phyloP scores from a whole-genome alignment of 2,888 invertebrate species.

The Boloria selene region DNA sequence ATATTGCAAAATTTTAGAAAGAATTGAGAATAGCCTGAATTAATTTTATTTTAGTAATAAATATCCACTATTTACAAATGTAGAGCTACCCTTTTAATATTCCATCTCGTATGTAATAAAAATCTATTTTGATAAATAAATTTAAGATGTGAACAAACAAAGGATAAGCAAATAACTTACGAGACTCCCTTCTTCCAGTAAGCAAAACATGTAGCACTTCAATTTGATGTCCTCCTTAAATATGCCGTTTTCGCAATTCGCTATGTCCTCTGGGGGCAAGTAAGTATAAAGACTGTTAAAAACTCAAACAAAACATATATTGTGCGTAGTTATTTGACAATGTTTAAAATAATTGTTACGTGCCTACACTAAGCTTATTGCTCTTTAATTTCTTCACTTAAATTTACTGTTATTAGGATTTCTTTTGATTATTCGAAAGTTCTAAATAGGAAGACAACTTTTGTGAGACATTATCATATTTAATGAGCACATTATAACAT shows the following conservation, averaged over 20 bases:
- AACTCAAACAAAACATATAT: constrained; percentile 25
- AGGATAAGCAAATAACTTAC: constrained; percentile 68
- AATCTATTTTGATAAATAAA: constrained; percentile 26
- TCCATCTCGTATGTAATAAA: constrained; percentile 33
- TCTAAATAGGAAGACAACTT: too few relatives aligned
- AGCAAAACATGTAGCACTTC: constrained; percentile 82
- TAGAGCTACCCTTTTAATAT: not conserved
- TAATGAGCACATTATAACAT: too few relatives aligned
- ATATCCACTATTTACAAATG: too few relatives aligned
- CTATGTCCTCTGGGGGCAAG: constrained; percentile 78
- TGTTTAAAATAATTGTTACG: not conserved
- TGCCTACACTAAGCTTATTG: too few relatives aligned
- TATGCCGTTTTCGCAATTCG: constrained; percentile 81
- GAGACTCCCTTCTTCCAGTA: constrained; percentile 77
- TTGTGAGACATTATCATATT: too few relatives aligned
- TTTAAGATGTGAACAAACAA: constrained; percentile 59
- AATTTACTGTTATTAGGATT: too few relatives aligned
- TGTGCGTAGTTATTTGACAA: constrained; percentile 4
- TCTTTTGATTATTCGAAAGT: too few relatives aligned
- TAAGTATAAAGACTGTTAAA: constrained; percentile 56
- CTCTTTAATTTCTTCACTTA: too few relatives aligned
- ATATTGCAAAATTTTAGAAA: too few relatives aligned
- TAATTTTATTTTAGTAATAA: too few relatives aligned
- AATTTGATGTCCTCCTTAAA: constrained; percentile 80
- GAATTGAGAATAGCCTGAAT: too few relatives aligned